Conservation (phyloP, 2,888 invertebrate species). For the Melieria picta region DNA sequence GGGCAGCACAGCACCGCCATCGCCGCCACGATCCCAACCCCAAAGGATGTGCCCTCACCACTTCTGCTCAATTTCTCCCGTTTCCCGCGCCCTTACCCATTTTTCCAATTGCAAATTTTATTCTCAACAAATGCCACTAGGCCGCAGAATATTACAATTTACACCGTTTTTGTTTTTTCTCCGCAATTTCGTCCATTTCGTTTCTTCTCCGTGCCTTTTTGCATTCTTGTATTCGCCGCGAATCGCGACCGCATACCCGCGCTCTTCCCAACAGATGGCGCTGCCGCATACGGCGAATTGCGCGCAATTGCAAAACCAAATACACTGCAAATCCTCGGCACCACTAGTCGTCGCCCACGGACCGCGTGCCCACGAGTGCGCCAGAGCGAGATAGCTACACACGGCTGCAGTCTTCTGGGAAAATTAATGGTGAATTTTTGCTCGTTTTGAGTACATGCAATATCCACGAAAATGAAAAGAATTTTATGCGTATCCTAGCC, state of each 20-base stretch:
- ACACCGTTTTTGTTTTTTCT: conserved; percentile 38
- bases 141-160: conserved; percentile 22
- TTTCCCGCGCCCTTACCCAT: neutral
- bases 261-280: conserved; percentile 31
- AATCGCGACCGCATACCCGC: conserved; percentile 5
- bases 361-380: conserved; percentile 14
- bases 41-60: too few relatives aligned
- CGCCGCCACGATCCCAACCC: too few relatives aligned
- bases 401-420: conserved; percentile 19
- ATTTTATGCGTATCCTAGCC: conserved; percentile 20
- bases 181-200: conserved; percentile 25
- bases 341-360: conserved; percentile 35
- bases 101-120: neutral
- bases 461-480: conserved; percentile 30
- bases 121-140: neutral
- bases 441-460: conserved; percentile 36
- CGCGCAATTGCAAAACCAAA: conserved; percentile 32
- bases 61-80: neutral
- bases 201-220: conserved; percentile 14
- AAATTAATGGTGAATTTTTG: conserved; percentile 36
- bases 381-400: conserved; percentile 32
- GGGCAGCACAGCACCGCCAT: neutral
- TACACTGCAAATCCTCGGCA: conserved; percentile 32
- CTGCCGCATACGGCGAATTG: conserved; percentile 28
- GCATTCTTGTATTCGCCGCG: conserved; percentile 20